Base-by-base conservation (phyloP, 2,797 vertebrate genomes). In the Rhinogobio ventralis region DNA sequence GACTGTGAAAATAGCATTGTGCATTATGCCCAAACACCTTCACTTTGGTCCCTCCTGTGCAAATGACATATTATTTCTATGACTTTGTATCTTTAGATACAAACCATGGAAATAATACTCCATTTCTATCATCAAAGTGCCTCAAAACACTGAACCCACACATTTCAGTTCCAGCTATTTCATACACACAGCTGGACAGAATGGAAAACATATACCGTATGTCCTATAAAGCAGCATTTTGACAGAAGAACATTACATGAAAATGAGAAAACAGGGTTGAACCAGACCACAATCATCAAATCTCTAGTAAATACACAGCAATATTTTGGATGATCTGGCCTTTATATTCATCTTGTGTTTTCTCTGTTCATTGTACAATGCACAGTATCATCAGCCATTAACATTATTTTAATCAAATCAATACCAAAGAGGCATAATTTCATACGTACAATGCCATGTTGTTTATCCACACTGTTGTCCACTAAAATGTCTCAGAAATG, bases 51-150 rank as follows among this genome's bases (percentile, higher is more conserved):
- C 15, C 23, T 39, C 23, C 33, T 60, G 74, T 25, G 53, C 23
- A 39, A 60, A 57, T 76, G 4, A 25, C 14, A 77, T 39, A 57
- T 28, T 36, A n/a, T 60, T 42, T 60, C 1, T 23, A 19, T 42
- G 36, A 42, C 53, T 42, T 74, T 36, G 10, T 53, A 8, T 20
- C 15, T 33, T 76, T 57, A 49, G 19, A 62, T 62, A n/a, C 49
- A 62, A 45, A 51, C 42, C 30, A 39, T 19, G 45, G 28, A 80
- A 46, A 78, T 78, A 82, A 42, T 64, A 64, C 49, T 82, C 19
- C 1, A 73, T 82, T 82, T 74, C 20, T 51, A 19, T n/a, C 69
- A 51, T 45, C 11, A 62, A 81, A 81, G 25, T 62, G 42, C 69
- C 42, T 45, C 68, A 33, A 28, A 42, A 72, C 19, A 60, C 7